phyloP scores from a whole-genome alignment of 2,888 invertebrate species.

The Cenopis cana region DNA sequence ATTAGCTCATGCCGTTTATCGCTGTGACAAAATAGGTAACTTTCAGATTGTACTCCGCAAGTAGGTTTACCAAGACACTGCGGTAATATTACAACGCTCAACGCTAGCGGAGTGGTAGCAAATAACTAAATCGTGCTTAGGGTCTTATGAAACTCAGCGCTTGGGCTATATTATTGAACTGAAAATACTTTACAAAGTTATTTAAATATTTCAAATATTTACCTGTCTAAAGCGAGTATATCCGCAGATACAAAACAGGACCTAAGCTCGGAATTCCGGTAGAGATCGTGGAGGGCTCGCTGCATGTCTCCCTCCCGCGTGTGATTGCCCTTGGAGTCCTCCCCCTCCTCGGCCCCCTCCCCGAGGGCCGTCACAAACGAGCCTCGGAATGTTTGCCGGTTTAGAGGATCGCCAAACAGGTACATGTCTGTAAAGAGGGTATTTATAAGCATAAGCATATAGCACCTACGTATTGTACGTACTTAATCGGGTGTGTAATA shows the following conservation, averaged over 20 bases:
- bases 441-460: slow-evolving; percentile 38
- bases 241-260: slow-evolving; percentile 92
- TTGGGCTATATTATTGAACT: slow-evolving; percentile 6
- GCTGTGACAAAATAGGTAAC: slow-evolving; percentile 39
- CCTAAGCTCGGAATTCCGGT: slow-evolving; percentile 89
- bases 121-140: slow-evolving; percentile 19
- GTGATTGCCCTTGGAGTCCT: slow-evolving; percentile 88
- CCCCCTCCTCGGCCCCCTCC: slow-evolving; percentile 86
- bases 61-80: slow-evolving; percentile 22
- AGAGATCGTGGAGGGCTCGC: slow-evolving; percentile 90
- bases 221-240: slow-evolving; percentile 94
- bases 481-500: slow-evolving; percentile 19
- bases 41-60: slow-evolving; percentile 33
- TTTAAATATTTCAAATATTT: slow-evolving; percentile 56
- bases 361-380: slow-evolving; percentile 92
- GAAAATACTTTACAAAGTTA: background rate
- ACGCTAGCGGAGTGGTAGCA: slow-evolving; percentile 21
- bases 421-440: slow-evolving; percentile 87
- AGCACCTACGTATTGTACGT: slow-evolving; percentile 19
- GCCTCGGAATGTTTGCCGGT: slow-evolving; percentile 93
- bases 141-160: slow-evolving; percentile 14
- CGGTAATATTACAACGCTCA: slow-evolving; percentile 20
- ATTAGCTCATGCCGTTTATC: slow-evolving; percentile 37
- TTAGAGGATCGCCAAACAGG: slow-evolving; percentile 88
- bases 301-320: slow-evolving; percentile 90